phyloP scores from a whole-genome alignment of 2,113 vertebrate genomes.

The Nestor notabilis region DNA sequence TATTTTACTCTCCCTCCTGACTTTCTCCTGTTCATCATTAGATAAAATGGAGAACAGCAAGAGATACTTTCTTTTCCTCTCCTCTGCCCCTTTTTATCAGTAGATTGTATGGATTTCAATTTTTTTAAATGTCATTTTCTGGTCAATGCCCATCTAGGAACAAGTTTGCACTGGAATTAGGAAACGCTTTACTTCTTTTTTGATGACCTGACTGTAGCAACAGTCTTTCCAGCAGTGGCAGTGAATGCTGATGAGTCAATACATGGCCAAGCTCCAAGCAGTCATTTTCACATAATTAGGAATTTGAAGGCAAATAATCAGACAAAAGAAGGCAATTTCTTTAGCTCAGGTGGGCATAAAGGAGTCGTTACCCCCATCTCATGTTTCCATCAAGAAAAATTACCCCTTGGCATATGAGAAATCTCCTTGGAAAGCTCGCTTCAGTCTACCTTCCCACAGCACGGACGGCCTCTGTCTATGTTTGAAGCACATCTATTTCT shows the following conservation, averaged over 20 bases:
- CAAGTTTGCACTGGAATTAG: background rate
- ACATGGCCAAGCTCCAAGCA: background rate
- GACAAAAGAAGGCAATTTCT: background rate
- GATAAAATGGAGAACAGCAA: background rate
- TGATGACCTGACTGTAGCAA: background rate
- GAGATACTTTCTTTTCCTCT: background rate
- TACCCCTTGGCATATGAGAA: background rate
- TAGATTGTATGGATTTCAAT: background rate
- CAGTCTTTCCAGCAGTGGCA: background rate
- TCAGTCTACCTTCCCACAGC: background rate
- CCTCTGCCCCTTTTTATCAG: background rate
- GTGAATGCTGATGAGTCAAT: background rate
- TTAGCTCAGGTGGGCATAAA: background rate
- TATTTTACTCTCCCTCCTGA: background rate
- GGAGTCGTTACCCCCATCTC: background rate
- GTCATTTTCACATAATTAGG: background rate
- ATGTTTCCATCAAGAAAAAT: background rate
- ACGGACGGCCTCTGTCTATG: background rate
- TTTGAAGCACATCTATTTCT: background rate
- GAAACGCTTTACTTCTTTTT: background rate
- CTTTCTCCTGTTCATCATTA: background rate
- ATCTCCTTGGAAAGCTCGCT: background rate
- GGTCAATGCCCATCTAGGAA: background rate
- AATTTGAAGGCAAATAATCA: background rate
- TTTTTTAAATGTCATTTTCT: background rate